A percentile compares a stretch with the other conserved stretches of the same genome.
phyloP scores from a whole-genome alignment of 2,888 invertebrate species.

The Aleiodes alternator region DNA sequence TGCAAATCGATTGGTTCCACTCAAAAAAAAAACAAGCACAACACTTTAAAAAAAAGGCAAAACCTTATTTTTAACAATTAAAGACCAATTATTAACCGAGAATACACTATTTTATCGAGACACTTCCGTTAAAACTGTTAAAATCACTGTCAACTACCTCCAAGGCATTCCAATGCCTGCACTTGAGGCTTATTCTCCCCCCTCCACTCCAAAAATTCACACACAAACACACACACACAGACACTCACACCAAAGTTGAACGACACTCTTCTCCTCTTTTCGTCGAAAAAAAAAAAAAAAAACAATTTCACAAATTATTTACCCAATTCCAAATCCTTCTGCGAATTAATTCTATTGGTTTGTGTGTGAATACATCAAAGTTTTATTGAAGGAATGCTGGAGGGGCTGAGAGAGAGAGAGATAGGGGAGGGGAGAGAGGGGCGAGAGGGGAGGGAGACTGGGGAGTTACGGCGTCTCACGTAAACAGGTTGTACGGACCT shows the following conservation, averaged over 20 bases:
- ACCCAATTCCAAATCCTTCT: no score
- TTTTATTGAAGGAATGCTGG: not conserved
- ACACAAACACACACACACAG: no score
- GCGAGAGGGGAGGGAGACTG: no score
- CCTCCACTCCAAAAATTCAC: not conserved
- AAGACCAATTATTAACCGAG: not conserved
- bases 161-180: slow-evolving; percentile 42
- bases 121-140: not conserved
- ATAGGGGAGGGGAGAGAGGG: no score
- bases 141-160: slow-evolving; percentile 46
- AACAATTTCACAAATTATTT: no score
- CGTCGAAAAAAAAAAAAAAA: not conserved
- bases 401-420: slow-evolving; percentile 10
- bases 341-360: no score
- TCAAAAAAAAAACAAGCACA: not conserved
- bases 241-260: not conserved
- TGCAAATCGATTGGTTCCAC: slow-evolving; percentile 16
- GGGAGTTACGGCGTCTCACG: slow-evolving; percentile 53
- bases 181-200: not conserved
- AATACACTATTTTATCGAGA: not conserved
- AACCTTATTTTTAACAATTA: not conserved
- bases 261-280: not conserved
- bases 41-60: not conserved
- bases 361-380: no score
- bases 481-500: slow-evolving; percentile 56